Evolutionary conservation across 2,113 vertebrate genomes (phyloP).

Genomic region (Illadopsis cleaveri): DNA sequence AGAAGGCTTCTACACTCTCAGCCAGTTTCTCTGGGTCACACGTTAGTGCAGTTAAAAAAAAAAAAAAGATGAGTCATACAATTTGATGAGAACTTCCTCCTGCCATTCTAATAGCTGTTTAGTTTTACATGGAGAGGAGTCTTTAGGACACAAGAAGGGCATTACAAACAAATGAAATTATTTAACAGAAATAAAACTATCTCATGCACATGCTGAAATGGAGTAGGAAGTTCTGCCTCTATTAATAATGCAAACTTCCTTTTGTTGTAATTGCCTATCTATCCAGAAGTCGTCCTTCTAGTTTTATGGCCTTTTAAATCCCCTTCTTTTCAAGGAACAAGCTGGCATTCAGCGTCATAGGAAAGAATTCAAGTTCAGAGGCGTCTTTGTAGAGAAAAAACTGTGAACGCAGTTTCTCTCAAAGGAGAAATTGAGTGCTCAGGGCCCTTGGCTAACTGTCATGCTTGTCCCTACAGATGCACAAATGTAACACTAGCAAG

Average conservation of each 20-base stretch:
- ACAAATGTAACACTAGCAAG: neutral
- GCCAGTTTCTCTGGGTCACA: neutral
- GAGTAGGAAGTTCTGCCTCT: neutral
- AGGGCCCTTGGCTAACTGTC: conserved; percentile 4
- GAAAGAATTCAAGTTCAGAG: conserved; percentile 70
- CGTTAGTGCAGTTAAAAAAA: neutral
- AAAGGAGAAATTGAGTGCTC: conserved; percentile 40
- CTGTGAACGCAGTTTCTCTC: conserved; percentile 46
- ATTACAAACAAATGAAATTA: neutral
- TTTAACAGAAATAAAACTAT: neutral
- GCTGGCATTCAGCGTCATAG: conserved; percentile 22
- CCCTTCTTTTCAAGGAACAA: conserved; percentile 39
- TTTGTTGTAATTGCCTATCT: neutral
- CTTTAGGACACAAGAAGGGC: neutral
- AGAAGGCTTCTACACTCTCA: neutral
- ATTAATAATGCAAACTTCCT: neutral
- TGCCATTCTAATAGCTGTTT: neutral
- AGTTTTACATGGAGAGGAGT: neutral
- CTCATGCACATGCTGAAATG: neutral
- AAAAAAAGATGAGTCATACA: neutral
- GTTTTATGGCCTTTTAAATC: conserved; percentile 30
- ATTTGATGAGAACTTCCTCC: neutral
- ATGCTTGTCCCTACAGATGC: conserved; percentile 1
- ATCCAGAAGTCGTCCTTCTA: neutral
- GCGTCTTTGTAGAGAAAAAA: conserved; percentile 59